Conservation (phyloP, 2,888 invertebrate genomes). For the Argynnis bischoffii region DNA sequence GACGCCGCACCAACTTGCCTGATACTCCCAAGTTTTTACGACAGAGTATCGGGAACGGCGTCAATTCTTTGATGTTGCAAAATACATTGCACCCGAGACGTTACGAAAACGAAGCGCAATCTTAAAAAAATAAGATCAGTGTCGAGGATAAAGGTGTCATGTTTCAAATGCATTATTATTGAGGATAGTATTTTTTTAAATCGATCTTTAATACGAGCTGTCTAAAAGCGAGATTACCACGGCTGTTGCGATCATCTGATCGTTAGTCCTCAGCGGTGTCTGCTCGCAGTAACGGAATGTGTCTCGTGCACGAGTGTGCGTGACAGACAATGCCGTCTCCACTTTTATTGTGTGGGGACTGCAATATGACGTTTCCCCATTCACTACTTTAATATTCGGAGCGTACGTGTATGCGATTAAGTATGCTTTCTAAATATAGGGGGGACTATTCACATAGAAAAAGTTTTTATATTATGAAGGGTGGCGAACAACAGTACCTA, state of each 20-base stretch:
- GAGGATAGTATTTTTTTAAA: conserved; percentile 34
- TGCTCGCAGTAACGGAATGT: conserved; percentile 43
- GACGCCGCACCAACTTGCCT: conserved; percentile 55
- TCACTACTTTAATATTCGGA: conserved; percentile 75
- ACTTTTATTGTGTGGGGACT: conserved; percentile 69
- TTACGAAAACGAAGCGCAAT: conserved; percentile 42
- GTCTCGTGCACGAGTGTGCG: conserved; percentile 40
- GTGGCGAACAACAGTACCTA: conserved; percentile 62
- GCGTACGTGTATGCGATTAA: conserved; percentile 76
- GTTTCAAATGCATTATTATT: conserved; percentile 46
- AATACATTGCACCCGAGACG: conserved; percentile 28
- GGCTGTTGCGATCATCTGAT: conserved; percentile 22
- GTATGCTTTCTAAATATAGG: conserved; percentile 78
- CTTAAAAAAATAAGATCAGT: conserved; percentile 48
- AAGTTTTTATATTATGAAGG: conserved; percentile 68
- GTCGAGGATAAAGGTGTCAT: conserved; percentile 49
- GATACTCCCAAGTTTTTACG: conserved; percentile 55
- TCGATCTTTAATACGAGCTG: conserved; percentile 14
- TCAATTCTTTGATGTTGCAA: conserved; percentile 43
- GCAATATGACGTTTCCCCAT: conserved; percentile 77
- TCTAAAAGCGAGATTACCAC: conserved; percentile 25
- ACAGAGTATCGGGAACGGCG: conserved; percentile 49
- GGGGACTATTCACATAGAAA: conserved; percentile 66
- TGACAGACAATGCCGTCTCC: conserved; percentile 42
- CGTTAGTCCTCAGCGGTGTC: conserved; percentile 33